A percentile compares a stretch with the other conserved stretches of the same genome.
Conservation (phyloP, 2,797 vertebrate genomes). For the Coreius guichenoti region DNA sequence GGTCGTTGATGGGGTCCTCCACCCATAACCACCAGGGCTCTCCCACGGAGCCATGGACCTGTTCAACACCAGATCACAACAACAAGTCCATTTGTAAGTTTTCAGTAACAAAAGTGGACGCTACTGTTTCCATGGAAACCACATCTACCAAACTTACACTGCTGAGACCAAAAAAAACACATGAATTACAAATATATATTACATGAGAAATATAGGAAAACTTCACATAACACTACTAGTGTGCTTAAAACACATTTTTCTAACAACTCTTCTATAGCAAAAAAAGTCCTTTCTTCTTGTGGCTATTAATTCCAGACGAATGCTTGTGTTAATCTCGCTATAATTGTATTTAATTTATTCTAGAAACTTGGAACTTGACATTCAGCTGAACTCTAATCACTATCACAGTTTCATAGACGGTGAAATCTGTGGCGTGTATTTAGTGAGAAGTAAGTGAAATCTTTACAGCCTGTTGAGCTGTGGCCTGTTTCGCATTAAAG, state of each 20-base stretch:
- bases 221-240: not conserved
- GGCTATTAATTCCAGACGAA: not conserved
- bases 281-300: not conserved
- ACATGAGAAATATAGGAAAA: not conserved
- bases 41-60: slow-evolving; percentile 92
- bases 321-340: not conserved
- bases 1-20: slow-evolving; percentile 95
- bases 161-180: not conserved
- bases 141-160: not conserved
- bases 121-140: slow-evolving; percentile 6
- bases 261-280: too few species aligned
- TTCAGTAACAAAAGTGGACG: not conserved
- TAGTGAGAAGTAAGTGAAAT: slow-evolving; percentile 1
- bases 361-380: not conserved
- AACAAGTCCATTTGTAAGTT: not conserved
- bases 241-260: not conserved
- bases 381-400: not conserved
- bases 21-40: slow-evolving; percentile 99
- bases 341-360: not conserved
- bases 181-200: not conserved
- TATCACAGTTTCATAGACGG: not conserved
- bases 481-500: not conserved
- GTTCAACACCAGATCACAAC: slow-evolving; percentile 4
- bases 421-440: not conserved
- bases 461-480: not conserved